Evolutionary conservation across 2,888 invertebrate genomes (phyloP).

Genomic region (Deilephila porcellus): DNA sequence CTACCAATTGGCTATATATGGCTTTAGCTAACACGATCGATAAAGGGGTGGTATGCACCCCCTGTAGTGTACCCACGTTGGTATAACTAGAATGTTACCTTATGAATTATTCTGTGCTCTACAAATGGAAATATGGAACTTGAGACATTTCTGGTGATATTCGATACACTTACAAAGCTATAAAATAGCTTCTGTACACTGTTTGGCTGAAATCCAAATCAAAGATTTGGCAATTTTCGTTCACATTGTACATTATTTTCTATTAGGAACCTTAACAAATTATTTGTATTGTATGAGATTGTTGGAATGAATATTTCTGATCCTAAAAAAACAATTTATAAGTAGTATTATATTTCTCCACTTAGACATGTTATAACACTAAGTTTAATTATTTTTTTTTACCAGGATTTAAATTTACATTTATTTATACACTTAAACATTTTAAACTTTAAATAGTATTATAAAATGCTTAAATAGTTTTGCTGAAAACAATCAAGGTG

Average conservation of each 20-base stretch:
- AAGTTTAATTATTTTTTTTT: too few relatives aligned
- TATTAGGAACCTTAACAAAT: neutral
- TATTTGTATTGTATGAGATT: neutral
- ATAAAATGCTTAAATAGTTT: neutral
- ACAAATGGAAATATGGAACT: neutral
- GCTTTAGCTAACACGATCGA: neutral
- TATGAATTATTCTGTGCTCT: neutral
- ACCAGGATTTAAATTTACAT: too few relatives aligned
- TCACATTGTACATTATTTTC: neutral
- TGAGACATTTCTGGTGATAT: neutral
- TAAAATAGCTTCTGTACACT: neutral
- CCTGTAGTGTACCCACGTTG: neutral
- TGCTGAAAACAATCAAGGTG: constrained; percentile 4
- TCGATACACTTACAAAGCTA: constrained; percentile 1
- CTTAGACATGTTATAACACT: too few relatives aligned
- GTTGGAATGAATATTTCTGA: too few relatives aligned
- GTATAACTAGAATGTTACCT: neutral
- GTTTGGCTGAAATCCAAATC: neutral
- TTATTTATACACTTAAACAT: neutral
- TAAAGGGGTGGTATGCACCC: neutral
- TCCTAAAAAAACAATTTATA: too few relatives aligned
- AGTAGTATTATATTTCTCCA: too few relatives aligned
- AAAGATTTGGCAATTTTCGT: neutral
- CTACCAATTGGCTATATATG: too few relatives aligned
- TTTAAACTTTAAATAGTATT: neutral